Evolutionary conservation across 2,797 vertebrate species (phyloP).

Genomic region (Adelosebastes latens): DNA sequence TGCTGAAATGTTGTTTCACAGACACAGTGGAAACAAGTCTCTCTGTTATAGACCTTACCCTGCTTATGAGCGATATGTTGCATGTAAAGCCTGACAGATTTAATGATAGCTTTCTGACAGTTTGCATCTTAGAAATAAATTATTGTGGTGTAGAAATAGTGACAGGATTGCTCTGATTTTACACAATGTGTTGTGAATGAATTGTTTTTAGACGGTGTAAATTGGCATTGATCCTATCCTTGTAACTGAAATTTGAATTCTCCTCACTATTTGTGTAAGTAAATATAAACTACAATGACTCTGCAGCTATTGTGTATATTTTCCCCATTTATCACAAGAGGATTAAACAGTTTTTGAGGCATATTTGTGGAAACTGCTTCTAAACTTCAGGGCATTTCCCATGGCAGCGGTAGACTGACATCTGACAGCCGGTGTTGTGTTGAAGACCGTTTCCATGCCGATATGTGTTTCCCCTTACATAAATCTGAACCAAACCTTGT

Average conservation of each 20-base stretch:
- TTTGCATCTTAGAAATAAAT: too few relatives aligned
- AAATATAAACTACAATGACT: background rate
- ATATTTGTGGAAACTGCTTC: background rate
- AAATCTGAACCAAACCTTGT: background rate
- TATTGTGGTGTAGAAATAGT: background rate
- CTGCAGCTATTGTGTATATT: background rate
- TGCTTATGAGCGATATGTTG: background rate
- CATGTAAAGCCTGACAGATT: background rate
- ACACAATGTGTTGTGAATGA: background rate
- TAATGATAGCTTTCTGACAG: too few relatives aligned
- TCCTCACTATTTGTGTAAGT: background rate
- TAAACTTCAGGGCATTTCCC: background rate
- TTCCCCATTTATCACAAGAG: background rate
- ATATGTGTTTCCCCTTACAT: background rate
- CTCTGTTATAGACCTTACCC: background rate
- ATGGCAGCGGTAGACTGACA: background rate
- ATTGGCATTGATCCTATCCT: background rate
- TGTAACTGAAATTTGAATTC: background rate
- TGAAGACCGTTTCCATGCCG: background rate
- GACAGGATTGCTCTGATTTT: background rate
- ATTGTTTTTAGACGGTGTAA: background rate
- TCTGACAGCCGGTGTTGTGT: slow-evolving; percentile 2
- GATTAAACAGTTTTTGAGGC: background rate
- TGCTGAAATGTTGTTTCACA: slow-evolving; percentile 5
- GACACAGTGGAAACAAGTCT: background rate